Percentiles rank a stretch among this genome's conserved stretches.
These are phyloP conservation scores for Catostylus mosaicus DNA, from an alignment of 30 jellyfish, hydroid and myxozoan species.

Conservation along the genomic window DNA sequence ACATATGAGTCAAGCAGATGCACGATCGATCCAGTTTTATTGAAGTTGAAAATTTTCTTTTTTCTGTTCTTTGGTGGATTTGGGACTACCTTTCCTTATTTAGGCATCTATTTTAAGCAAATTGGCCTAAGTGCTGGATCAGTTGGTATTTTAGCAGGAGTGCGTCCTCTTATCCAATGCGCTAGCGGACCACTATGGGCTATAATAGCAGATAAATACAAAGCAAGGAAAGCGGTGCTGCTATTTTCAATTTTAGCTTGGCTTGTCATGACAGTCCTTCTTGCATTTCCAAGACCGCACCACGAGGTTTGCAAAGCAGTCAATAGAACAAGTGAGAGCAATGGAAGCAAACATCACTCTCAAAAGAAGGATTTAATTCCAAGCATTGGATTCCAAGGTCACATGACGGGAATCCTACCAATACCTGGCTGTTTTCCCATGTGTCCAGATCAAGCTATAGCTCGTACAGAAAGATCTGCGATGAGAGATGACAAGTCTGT, in stretches of 20 bases:
- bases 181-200: constrained; percentile 99
- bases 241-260: constrained; percentile 93
- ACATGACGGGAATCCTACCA: constrained; percentile 44
- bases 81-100: constrained; percentile 97
- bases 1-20: constrained; percentile 22
- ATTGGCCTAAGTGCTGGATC: constrained; percentile 94
- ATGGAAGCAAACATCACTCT: not conserved
- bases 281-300: constrained; percentile 97
- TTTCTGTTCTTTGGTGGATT: constrained; percentile 95
- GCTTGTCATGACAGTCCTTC: constrained; percentile 95
- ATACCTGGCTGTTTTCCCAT: constrained; percentile 44
- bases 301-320: constrained; percentile 77
- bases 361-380: constrained; percentile 59
- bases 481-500: constrained; percentile 18
- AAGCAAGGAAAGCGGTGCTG: constrained; percentile 80
- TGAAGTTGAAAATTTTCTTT: constrained; percentile 77
- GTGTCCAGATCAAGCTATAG: not conserved
- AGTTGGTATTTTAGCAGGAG: constrained; percentile 98
- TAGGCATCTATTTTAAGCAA: constrained; percentile 96
- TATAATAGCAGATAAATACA: constrained; percentile 86
- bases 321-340: constrained; percentile 24
- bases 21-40: constrained; percentile 79
- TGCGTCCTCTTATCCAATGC: constrained; percentile 96
- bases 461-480: constrained; percentile 7
- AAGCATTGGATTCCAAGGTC: constrained; percentile 23